Evolutionary conservation across 1,140 invertebrate genomes (phyloP), one percentile per base, ranked within the genome.

Genomic region (Dinothrombium tinctorium): DNA sequence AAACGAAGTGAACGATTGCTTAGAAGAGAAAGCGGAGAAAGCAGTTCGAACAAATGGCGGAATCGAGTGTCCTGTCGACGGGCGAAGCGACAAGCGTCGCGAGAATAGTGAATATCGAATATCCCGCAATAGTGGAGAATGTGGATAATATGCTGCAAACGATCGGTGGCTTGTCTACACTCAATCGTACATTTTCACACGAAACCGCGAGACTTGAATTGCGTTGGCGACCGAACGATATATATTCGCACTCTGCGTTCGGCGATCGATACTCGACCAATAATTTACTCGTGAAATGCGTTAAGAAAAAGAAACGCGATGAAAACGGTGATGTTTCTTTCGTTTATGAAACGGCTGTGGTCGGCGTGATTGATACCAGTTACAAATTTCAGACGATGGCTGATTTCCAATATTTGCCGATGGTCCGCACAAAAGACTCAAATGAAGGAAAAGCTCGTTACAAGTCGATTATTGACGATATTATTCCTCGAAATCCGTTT

Each of bases 371-470:
- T 21, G 64, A 67, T 15, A 67, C 63, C 29, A 68, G 69, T 47
- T 76, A 75, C 55, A 70, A 65, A 55, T 83, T 81, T 63, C 68
- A 69, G 51, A 68, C 76, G 76, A 59, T 89, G 43, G 75, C 71
- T 58, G 86, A 94, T 59, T 90, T 83, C 58, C 84, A 90, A 61
- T 90, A 74, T 58, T 56, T 90, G 32, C 81, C 86, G 19, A 63
- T 83, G 47, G 54, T 59, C 32, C 53, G 57, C 40, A 54, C 54
- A 41, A 50, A 54, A 42, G 58, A 69, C 9, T 61, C 66, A 42
- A 19, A 42, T 35, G 20, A 17, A 22, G n/a, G 25, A 23, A 33
- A 17, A 5, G 11, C 33, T 5, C 12, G n/a, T 20, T 43, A 43
- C 20, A 31, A 20, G 24, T 43, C 41, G 12, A 37, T 37, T 37